These are phyloP conservation scores for Gallinago media DNA, from an alignment of 2,113 vertebrate genomes.

Conservation along the genomic window DNA sequence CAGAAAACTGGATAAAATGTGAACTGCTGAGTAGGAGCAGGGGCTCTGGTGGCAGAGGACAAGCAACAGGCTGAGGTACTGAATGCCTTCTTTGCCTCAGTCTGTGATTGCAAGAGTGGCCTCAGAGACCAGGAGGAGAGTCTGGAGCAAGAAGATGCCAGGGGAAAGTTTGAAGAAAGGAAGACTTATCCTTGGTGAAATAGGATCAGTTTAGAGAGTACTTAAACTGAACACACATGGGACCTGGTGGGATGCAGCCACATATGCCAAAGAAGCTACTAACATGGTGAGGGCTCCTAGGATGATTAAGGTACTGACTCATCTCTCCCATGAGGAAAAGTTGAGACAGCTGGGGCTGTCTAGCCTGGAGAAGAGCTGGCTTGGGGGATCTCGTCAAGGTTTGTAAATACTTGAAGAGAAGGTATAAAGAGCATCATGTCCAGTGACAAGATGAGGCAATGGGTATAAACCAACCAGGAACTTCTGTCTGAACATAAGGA, in stretches of 20 bases:
- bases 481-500: not conserved
- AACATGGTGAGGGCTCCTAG: not conserved
- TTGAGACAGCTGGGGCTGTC: not conserved
- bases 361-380: not conserved
- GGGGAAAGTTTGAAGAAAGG: not conserved
- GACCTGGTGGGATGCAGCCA: not conserved
- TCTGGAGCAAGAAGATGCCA: not conserved
- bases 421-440: not conserved
- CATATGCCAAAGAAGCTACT: not conserved
- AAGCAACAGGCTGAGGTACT: not conserved
- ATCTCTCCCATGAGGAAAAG: not conserved
- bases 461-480: not conserved
- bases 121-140: not conserved
- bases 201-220: not conserved
- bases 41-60: not conserved
- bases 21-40: not conserved
- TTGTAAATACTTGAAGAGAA: not conserved
- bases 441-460: not conserved
- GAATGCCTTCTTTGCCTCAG: not conserved
- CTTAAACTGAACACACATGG: not conserved
- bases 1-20: not conserved
- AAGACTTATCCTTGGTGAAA: not conserved
- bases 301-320: not conserved
- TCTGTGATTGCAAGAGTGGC: not conserved
- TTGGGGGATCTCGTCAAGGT: not conserved